Conservation (phyloP, 2,797 vertebrate species). For the Bufotes viridis region DNA sequence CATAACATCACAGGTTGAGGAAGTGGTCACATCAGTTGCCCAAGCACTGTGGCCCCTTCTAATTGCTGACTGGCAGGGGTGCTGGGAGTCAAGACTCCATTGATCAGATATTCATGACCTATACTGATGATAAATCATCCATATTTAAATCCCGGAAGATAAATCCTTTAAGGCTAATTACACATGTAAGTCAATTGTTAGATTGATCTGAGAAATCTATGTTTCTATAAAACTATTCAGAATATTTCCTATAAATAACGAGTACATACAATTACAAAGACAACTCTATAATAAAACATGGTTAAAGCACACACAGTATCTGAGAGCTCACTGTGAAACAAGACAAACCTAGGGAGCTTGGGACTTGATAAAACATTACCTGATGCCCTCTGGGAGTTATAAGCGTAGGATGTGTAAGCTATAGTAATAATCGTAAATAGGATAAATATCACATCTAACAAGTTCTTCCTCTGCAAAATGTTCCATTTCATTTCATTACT, state of each 20-base stretch:
- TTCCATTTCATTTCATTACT: constrained; percentile 52
- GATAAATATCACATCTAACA: constrained; percentile 57
- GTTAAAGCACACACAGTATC: constrained; percentile 21
- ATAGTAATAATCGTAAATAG: constrained; percentile 55
- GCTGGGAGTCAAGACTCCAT: too few species aligned
- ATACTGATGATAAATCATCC: too few species aligned
- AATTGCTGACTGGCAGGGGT: too few species aligned
- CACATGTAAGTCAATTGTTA: neutral
- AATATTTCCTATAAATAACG: constrained; percentile 16
- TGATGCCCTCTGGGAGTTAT: constrained; percentile 52
- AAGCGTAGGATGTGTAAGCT: constrained; percentile 56
- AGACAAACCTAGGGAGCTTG: constrained; percentile 21
- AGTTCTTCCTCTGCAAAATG: constrained; percentile 55
- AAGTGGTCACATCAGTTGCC: too few species aligned
- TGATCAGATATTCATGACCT: too few species aligned
- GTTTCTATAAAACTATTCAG: neutral
- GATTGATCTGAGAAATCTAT: neutral
- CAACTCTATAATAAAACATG: constrained; percentile 3
- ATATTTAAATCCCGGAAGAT: too few species aligned
- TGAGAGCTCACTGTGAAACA: constrained; percentile 16
- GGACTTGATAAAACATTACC: constrained; percentile 39
- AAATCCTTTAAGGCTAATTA: too few species aligned
- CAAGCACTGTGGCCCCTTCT: too few species aligned
- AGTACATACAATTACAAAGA: neutral
- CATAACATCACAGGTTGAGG: too few species aligned